These are phyloP conservation scores for Gerosis bhagava DNA, from an alignment of 2,888 invertebrate genomes.

Conservation along the genomic window DNA sequence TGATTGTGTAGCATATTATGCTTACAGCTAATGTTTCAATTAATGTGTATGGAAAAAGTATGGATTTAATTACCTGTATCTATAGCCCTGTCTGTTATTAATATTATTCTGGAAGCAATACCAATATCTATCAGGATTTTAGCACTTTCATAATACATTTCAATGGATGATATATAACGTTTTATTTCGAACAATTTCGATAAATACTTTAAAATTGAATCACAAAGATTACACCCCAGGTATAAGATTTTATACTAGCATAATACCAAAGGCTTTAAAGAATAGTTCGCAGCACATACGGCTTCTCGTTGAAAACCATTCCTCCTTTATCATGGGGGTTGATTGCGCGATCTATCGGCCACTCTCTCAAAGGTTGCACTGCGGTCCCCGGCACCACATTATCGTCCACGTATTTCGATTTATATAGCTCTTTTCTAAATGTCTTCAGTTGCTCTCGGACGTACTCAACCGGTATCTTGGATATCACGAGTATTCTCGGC, in stretches of 20 bases:
- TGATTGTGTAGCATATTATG: too few relatives aligned
- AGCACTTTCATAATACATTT: too few relatives aligned
- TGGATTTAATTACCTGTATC: too few relatives aligned
- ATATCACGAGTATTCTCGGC: slow-evolving; percentile 58
- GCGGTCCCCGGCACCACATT: slow-evolving; percentile 61
- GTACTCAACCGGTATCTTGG: slow-evolving; percentile 62
- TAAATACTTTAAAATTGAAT: background rate
- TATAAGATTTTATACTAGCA: too few relatives aligned
- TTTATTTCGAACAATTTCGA: too few relatives aligned
- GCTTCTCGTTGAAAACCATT: slow-evolving; percentile 39
- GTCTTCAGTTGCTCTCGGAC: slow-evolving; percentile 57
- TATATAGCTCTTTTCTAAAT: slow-evolving; percentile 55
- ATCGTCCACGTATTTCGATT: slow-evolving; percentile 55
- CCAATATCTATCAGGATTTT: too few relatives aligned
- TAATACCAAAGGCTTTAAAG: slow-evolving; percentile 35
- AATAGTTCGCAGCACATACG: slow-evolving; percentile 47
- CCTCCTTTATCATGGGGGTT: slow-evolving; percentile 33
- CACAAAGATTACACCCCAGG: too few relatives aligned
- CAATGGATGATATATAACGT: too few relatives aligned
- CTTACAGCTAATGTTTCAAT: too few relatives aligned
- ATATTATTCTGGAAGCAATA: too few relatives aligned
- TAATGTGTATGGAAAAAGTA: too few relatives aligned
- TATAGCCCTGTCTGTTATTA: too few relatives aligned
- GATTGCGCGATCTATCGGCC: slow-evolving; percentile 63
- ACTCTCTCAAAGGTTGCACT: slow-evolving; percentile 63